Evolutionary conservation across 1,140 invertebrate genomes (phyloP), one percentile per base, ranked within the genome.

Genomic region (Temnothorax longispinosus): DNA sequence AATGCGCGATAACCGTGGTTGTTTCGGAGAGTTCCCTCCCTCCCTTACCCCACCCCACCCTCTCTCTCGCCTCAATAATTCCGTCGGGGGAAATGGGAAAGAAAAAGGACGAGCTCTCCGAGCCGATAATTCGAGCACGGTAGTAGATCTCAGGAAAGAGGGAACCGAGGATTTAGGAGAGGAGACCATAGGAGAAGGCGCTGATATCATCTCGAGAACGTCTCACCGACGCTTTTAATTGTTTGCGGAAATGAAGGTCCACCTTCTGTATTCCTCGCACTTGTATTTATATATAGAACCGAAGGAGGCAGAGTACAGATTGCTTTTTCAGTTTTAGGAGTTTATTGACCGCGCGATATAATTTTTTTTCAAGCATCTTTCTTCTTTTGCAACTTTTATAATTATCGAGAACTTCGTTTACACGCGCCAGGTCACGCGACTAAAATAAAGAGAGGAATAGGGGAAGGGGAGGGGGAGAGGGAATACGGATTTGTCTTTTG

Each of bases 21-120:
- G 80, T 84, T 84, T 84, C 54, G 54, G 21, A 18, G 8, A 32
- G 4, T 44, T 67, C n/a, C 2, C 38, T 21, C 38, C 6, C 38
- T 47, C 5, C 4, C 11, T 44, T 15, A 27, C 27, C 27, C 1
- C 27, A 27, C 27, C 27, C 27, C 27, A 27, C 27, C 27, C 27
- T 52, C 21, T 72, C 67, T 44, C 54, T 18, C 27, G 11, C 65
- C 38, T 72, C 62, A 69, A 89, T 89, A 86, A 88, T 88, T 78
- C 75, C 72, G 78, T 35, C 21, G 58, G n/a, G 18, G 87, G 56
- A 50, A 67, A 75, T 67, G 69, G 58, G 52, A 82, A 72, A 32
- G 50, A 60, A 50, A 86, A 58, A 32, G 56, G 38, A 84, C 38
- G 54, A 56, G 64, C 47, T 15, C 50, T 21, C 2, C n/a, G n/a